Evolutionary conservation across 2,888 invertebrate genomes (phyloP).

Genomic region (Capitulum mitella): DNA sequence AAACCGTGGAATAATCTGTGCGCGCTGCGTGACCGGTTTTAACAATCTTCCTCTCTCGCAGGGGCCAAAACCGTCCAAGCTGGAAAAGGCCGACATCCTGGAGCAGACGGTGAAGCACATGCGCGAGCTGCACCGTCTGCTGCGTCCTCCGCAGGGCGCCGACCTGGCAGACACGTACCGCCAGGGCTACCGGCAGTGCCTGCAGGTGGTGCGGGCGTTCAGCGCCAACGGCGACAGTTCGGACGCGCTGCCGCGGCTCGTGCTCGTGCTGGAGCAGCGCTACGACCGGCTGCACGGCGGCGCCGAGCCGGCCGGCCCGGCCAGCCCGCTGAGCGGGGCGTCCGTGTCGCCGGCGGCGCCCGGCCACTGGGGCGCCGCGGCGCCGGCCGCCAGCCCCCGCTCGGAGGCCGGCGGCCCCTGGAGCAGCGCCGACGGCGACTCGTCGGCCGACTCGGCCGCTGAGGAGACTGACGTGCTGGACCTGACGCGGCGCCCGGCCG

Average conservation of each 20-base stretch:
- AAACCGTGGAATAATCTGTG: neutral
- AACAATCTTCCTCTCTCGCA: neutral
- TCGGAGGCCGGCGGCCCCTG: neutral
- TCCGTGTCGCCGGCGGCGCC: neutral
- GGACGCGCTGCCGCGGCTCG: neutral
- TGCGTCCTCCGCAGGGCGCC: neutral
- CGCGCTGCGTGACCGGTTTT: neutral
- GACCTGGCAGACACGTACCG: neutral
- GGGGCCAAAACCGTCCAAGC: slow-evolving; percentile 15
- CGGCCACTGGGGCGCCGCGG: neutral
- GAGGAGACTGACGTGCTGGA: neutral
- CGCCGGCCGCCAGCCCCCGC: neutral
- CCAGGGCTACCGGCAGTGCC: slow-evolving; percentile 8
- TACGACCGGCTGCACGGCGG: neutral
- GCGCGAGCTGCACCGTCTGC: neutral
- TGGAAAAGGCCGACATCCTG: slow-evolving; percentile 25
- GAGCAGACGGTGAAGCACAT: slow-evolving; percentile 20
- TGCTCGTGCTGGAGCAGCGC: neutral
- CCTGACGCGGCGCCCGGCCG: neutral
- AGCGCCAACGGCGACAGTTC: too few relatives aligned
- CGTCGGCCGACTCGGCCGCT: neutral
- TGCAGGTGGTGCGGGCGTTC: neutral
- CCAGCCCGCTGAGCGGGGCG: neutral
- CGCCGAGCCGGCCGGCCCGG: neutral
- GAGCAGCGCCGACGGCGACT: neutral